These are phyloP conservation scores for Cercocebus atys DNA, from an alignment of 2,113 vertebrate species.

Conservation along the genomic window DNA sequence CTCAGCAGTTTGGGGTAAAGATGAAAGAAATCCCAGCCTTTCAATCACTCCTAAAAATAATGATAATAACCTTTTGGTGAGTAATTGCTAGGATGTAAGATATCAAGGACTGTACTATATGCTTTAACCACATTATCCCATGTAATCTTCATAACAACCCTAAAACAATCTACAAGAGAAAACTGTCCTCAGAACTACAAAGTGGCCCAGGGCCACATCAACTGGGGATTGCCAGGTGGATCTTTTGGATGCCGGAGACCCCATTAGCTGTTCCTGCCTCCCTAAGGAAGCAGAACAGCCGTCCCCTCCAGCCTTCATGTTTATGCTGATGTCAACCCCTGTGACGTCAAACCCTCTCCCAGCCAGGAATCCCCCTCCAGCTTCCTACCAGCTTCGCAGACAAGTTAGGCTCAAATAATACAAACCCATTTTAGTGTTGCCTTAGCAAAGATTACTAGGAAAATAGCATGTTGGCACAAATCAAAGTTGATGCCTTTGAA, in stretches of 20 bases:
- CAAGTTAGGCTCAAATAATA: conserved; percentile 13
- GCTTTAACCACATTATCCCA: neutral
- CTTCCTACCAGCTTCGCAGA: neutral
- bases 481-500: neutral
- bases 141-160: neutral
- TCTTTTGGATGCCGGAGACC: neutral
- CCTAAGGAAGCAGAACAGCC: neutral
- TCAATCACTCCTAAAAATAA: neutral
- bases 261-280: neutral
- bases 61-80: neutral
- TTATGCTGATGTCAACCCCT: neutral
- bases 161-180: neutral
- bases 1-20: neutral
- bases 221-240: neutral
- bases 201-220: neutral
- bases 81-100: neutral
- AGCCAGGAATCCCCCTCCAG: neutral
- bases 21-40: neutral
- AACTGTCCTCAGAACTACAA: neutral
- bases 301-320: neutral
- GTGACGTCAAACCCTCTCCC: neutral
- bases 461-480: neutral
- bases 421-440: neutral
- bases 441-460: conserved; percentile 14
- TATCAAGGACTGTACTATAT: neutral